Evolutionary conservation across 2,797 vertebrate species (phyloP).

Genomic region (Phoeniculus purpureus): DNA sequence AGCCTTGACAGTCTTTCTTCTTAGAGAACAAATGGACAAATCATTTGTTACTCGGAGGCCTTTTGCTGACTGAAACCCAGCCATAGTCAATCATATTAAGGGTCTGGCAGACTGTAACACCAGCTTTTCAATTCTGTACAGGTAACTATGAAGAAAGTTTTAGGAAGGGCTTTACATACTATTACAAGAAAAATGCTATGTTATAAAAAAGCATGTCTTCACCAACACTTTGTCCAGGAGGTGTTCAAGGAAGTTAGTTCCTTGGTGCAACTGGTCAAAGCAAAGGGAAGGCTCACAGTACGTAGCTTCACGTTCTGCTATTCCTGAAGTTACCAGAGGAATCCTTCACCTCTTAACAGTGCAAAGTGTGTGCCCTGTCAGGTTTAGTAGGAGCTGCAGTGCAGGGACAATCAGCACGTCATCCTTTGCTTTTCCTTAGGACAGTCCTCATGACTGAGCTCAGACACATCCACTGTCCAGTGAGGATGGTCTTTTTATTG

Average conservation of each 20-base stretch:
- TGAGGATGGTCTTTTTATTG: accelerated
- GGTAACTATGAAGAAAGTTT: conserved; percentile 50
- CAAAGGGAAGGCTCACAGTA: neutral
- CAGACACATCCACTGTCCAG: neutral
- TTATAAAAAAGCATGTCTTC: neutral
- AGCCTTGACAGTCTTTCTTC: neutral
- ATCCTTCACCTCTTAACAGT: neutral
- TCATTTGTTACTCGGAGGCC: conserved; percentile 54
- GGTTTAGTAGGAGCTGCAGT: neutral
- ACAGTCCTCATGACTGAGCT: neutral
- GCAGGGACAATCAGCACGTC: neutral
- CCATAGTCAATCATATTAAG: conserved; percentile 56
- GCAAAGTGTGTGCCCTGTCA: accelerated
- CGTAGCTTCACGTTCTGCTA: neutral
- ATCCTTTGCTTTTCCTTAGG: neutral
- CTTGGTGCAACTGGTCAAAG: neutral
- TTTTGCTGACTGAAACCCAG: conserved; percentile 52
- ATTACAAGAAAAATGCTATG: neutral
- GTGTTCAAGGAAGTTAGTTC: neutral
- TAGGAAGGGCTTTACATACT: conserved; percentile 1
- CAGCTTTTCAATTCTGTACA: conserved; percentile 25
- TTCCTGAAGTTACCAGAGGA: neutral
- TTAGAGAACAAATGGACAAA: conserved; percentile 47
- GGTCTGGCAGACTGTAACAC: conserved; percentile 39
- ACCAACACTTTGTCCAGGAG: neutral